A percentile compares a stretch with the other conserved stretches of the same genome.
phyloP scores from a whole-genome alignment of 1,140 invertebrate genomes.

The Proctacanthus coquilletti region DNA sequence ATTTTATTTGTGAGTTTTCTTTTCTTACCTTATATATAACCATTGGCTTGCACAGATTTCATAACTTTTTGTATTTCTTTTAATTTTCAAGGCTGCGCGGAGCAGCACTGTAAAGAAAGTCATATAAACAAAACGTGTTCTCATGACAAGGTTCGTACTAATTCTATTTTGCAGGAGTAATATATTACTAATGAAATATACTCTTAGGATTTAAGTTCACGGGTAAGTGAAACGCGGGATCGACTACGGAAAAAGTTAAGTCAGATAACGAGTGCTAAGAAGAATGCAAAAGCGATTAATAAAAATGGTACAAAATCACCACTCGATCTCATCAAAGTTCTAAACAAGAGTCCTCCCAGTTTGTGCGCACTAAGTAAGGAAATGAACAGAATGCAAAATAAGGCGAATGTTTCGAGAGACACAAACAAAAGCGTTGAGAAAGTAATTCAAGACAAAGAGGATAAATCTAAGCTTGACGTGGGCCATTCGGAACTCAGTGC shows the following conservation, averaged over 20 bases:
- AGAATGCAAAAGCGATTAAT: slow-evolving; percentile 16
- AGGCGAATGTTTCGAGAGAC: slow-evolving; percentile 6
- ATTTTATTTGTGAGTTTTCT: too few relatives aligned
- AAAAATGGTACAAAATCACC: slow-evolving; percentile 1
- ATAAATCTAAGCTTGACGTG: slow-evolving; percentile 1
- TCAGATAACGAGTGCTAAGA: slow-evolving; percentile 25
- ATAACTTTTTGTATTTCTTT: too few relatives aligned
- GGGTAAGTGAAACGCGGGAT: slow-evolving; percentile 32
- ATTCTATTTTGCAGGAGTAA: too few relatives aligned
- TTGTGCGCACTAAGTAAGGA: not conserved
- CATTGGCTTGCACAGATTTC: too few relatives aligned
- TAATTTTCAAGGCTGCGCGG: too few relatives aligned
- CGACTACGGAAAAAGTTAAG: slow-evolving; percentile 31
- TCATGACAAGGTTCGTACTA: too few relatives aligned
- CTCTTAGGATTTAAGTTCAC: too few relatives aligned
- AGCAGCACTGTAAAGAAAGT: too few relatives aligned
- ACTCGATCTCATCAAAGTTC: slow-evolving; percentile 3
- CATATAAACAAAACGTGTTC: too few relatives aligned
- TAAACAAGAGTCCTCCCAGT: not conserved
- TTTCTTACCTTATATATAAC: too few relatives aligned
- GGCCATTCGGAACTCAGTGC: not conserved
- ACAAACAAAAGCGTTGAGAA: not conserved
- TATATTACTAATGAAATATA: too few relatives aligned
- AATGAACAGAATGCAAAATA: slow-evolving; percentile 8
- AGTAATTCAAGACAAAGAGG: not conserved